Percentiles rank a stretch among this genome's conserved stretches.
phyloP scores from a whole-genome alignment of 2,797 vertebrate species.

The Trachurus trachurus region DNA sequence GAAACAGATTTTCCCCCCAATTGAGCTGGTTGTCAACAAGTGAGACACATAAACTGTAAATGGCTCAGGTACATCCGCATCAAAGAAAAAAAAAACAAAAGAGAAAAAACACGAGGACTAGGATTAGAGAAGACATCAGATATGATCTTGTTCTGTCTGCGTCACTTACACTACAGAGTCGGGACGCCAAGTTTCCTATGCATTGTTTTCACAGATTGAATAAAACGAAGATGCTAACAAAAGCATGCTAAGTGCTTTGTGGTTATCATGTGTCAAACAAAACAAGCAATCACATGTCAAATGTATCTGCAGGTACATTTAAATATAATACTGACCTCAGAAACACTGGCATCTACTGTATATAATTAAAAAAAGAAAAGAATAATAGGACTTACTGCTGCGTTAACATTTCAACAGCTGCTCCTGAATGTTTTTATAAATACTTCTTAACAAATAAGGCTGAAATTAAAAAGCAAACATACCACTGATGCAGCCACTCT shows the following conservation, averaged over 20 bases:
- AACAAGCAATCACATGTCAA: not conserved
- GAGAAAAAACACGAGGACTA: not conserved
- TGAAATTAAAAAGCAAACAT: constrained; percentile 51
- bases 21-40: not conserved
- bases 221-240: not conserved
- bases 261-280: not conserved
- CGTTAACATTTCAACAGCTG: not conserved
- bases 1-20: constrained; percentile 10
- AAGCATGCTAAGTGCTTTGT: not conserved
- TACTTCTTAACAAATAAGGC: not conserved
- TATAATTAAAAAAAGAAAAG: no score
- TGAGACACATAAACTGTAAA: no score
- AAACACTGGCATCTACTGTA: not conserved
- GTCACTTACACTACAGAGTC: not conserved
- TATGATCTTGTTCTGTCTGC: not conserved
- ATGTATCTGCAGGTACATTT: not conserved
- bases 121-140: not conserved
- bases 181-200: not conserved
- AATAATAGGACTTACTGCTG: not conserved
- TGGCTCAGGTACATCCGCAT: constrained; percentile 12
- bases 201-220: not conserved
- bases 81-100: not conserved
- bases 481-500: constrained; percentile 57
- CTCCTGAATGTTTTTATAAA: not conserved
- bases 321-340: not conserved